phyloP scores from a whole-genome alignment of 2,797 vertebrate genomes.

The Hemibagrus guttatus region DNA sequence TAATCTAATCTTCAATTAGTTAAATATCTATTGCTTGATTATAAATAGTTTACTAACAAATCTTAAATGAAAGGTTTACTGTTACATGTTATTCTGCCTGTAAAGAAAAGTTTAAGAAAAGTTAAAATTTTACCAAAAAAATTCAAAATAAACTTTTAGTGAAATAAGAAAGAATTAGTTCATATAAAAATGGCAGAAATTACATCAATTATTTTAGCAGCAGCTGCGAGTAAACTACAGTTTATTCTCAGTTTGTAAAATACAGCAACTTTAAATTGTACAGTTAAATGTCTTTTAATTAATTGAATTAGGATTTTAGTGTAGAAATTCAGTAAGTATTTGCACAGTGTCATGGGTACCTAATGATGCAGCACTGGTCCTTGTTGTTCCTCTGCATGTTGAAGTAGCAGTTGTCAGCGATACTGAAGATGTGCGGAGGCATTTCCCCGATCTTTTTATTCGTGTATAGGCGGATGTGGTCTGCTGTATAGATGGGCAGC shows the following conservation, averaged over 20 bases:
- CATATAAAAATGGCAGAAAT: too few relatives aligned
- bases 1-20: too few relatives aligned
- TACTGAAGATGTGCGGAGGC: conserved; percentile 96
- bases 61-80: not conserved
- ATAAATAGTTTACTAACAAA: not conserved
- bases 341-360: conserved; percentile 64
- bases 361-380: conserved; percentile 97
- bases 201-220: too few relatives aligned
- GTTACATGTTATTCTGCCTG: not conserved
- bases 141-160: too few relatives aligned
- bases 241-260: not conserved
- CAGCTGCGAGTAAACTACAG: not conserved
- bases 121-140: too few relatives aligned
- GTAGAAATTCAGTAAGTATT: not conserved
- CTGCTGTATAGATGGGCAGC: conserved; percentile 92
- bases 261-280: not conserved
- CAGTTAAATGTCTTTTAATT: not conserved
- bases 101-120: not conserved
- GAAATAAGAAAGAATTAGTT: too few relatives aligned
- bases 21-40: not conserved
- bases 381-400: conserved; percentile 96
- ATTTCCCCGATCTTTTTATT: conserved; percentile 97
- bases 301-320: not conserved
- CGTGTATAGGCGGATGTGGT: conserved; percentile 95
- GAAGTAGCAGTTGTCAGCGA: conserved; percentile 98